Conservation (phyloP, 1,140 invertebrate genomes). For the Habropoda laboriosa region DNA sequence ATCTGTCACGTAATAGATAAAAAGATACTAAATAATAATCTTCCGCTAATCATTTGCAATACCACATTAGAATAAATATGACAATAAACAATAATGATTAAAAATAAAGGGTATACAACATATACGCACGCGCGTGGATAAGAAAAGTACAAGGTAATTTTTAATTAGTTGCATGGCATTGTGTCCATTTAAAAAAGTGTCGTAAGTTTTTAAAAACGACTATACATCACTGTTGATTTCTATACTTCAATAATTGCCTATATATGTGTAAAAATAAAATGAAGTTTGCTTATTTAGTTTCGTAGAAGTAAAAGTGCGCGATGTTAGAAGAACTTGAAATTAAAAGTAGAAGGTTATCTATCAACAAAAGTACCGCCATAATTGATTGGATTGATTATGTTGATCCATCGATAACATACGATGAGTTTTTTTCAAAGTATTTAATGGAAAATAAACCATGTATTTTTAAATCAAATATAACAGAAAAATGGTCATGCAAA, state of each 20-base stretch:
- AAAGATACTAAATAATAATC: too few species aligned
- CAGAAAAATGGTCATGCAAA: conserved; percentile 84
- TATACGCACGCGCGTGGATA: neutral
- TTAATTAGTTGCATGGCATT: conserved; percentile 34
- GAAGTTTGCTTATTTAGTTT: neutral
- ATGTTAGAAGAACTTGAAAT: conserved; percentile 56
- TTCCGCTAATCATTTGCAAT: too few species aligned
- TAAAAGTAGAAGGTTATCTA: neutral
- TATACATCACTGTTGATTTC: conserved; percentile 13
- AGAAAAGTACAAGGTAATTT: conserved; percentile 37
- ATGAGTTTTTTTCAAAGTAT: conserved; percentile 84
- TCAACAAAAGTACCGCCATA: conserved; percentile 4
- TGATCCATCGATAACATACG: conserved; percentile 63
- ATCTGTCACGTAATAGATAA: too few species aligned
- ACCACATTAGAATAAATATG: neutral
- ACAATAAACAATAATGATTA: neutral
- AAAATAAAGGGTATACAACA: conserved; percentile 3
- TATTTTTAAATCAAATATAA: conserved; percentile 84
- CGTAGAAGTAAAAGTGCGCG: conserved; percentile 5
- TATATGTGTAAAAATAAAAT: conserved; percentile 18
- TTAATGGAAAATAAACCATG: conserved; percentile 86
- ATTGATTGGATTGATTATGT: conserved; percentile 42
- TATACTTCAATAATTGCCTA: neutral
- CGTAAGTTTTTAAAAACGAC: conserved; percentile 7
- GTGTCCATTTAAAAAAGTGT: conserved; percentile 11